These are phyloP conservation scores for Notolepis coatsorum DNA, from an alignment of 2,797 vertebrate genomes.

Conservation along the genomic window DNA sequence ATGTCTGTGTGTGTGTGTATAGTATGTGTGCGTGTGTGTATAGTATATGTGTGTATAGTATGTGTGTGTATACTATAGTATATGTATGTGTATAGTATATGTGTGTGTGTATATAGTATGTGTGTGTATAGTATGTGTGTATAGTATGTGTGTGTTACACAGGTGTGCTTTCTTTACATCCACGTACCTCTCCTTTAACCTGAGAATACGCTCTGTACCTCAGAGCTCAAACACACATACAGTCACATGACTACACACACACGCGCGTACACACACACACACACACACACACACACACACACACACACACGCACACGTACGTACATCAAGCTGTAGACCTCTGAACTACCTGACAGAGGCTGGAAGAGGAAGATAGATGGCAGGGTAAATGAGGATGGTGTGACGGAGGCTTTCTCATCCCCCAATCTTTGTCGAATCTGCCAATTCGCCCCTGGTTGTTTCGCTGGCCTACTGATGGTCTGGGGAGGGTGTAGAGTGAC, in stretches of 20 bases:
- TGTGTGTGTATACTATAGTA: constrained; percentile 4
- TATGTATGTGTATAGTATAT: background rate
- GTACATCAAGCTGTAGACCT: too few relatives aligned
- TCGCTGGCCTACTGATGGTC: too few relatives aligned
- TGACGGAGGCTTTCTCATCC: too few relatives aligned
- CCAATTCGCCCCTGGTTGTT: too few relatives aligned
- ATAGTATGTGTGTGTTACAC: constrained; percentile 54
- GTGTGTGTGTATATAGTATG: constrained; percentile 22
- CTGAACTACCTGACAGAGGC: constrained; percentile 41
- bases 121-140: constrained; percentile 35
- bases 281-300: constrained; percentile 11
- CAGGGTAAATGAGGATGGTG: too few relatives aligned
- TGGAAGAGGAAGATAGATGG: constrained; percentile 32
- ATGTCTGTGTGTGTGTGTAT: too few relatives aligned
- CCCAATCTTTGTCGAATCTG: too few relatives aligned
- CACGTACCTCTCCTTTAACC: constrained; percentile 65
- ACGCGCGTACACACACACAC: constrained; percentile 24
- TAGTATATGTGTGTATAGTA: background rate
- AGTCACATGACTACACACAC: constrained; percentile 19
- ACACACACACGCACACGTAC: constrained; percentile 11
- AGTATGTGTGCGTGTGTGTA: background rate
- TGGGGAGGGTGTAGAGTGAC: too few relatives aligned
- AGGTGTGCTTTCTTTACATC: constrained; percentile 72
- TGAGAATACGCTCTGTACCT: constrained; percentile 66
- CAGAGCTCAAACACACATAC: constrained; percentile 46